Evolutionary conservation across 30 jellyfish, hydroid and myxozoan genomes (phyloP).

Genomic region (Cassiopea andromeda): DNA sequence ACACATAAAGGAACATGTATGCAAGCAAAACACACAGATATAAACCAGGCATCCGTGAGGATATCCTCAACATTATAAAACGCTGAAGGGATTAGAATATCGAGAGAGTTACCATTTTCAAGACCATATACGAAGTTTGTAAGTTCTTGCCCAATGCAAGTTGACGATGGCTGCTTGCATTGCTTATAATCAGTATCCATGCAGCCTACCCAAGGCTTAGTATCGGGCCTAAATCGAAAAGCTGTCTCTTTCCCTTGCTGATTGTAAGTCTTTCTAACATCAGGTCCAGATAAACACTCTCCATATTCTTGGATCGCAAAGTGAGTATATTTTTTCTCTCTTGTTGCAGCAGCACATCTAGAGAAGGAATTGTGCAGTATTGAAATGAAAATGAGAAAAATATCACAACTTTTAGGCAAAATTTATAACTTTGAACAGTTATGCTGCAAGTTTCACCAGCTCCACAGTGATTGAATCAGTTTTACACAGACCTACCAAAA

Average conservation of each 20-base stretch:
- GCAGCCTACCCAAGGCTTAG: constrained; percentile 93
- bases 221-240: constrained; percentile 79
- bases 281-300: constrained; percentile 92
- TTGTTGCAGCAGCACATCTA: constrained; percentile 91
- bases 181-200: constrained; percentile 81
- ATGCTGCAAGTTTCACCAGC: too few species aligned
- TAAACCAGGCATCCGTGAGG: too few species aligned
- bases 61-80: background rate
- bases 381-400: too few species aligned
- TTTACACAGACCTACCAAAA: too few species aligned
- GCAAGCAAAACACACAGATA: too few species aligned
- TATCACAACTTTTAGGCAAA: too few species aligned
- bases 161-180: constrained; percentile 82
- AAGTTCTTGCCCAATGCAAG: constrained; percentile 91
- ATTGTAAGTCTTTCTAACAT: constrained; percentile 70
- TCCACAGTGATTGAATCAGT: too few species aligned
- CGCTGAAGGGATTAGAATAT: background rate
- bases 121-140: constrained; percentile 97
- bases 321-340: constrained; percentile 79
- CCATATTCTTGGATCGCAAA: constrained; percentile 92
- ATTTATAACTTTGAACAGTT: too few species aligned
- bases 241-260: constrained; percentile 74
- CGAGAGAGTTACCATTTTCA: constrained; percentile 69
- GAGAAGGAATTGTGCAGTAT: too few species aligned
- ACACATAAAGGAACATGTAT: too few species aligned